phyloP scores from a whole-genome alignment of 2,888 invertebrate genomes.

The Ptilodon capucinus region DNA sequence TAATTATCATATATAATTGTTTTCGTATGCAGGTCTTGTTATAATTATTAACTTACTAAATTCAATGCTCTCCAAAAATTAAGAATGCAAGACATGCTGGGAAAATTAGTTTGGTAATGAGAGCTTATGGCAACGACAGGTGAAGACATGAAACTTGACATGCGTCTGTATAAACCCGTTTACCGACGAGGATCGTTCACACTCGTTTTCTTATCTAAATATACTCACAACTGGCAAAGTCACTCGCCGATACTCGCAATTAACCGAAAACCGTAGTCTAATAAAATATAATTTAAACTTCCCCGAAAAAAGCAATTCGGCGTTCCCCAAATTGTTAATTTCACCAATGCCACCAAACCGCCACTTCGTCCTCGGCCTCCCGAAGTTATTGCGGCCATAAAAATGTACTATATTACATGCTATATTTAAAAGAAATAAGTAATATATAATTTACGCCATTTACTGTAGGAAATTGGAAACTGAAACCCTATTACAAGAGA shows the following conservation, averaged over 20 bases:
- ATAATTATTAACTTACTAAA: too few species aligned
- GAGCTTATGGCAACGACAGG: too few species aligned
- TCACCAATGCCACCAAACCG: conserved; percentile 31
- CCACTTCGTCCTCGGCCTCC: conserved; percentile 19
- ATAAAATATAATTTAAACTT: conserved; percentile 36
- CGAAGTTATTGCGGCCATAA: conserved; percentile 32
- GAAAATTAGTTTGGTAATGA: too few species aligned
- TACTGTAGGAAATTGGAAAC: background rate
- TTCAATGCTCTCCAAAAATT: too few species aligned
- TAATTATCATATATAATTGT: too few species aligned
- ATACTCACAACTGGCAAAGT: too few species aligned
- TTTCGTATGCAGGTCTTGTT: too few species aligned
- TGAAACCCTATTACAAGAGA: background rate
- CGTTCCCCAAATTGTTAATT: conserved; percentile 36
- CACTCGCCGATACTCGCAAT: background rate
- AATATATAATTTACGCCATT: background rate
- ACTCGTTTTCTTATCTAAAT: too few species aligned
- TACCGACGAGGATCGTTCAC: too few species aligned
- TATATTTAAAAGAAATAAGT: conserved; percentile 16
- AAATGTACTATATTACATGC: conserved; percentile 26
- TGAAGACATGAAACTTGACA: too few species aligned
- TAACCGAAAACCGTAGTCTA: conserved; percentile 27
- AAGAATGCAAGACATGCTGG: too few species aligned
- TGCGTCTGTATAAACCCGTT: too few species aligned
- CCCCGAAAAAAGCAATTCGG: conserved; percentile 25